A percentile compares a stretch with the other conserved stretches of the same genome.
phyloP scores from a whole-genome alignment of 2,888 invertebrate species.

The Xestia c-nigrum region DNA sequence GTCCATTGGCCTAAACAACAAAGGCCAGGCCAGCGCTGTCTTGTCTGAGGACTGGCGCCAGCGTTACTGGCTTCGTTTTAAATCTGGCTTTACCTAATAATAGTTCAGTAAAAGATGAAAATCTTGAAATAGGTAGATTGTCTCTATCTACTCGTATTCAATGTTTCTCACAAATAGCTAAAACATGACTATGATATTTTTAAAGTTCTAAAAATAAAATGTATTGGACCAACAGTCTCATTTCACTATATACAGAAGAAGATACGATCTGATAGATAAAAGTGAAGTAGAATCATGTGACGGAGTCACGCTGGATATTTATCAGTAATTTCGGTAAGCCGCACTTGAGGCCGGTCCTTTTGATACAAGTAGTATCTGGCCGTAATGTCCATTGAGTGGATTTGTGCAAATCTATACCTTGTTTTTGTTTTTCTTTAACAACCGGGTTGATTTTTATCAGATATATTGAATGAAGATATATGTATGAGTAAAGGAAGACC shows the following conservation, averaged over 20 bases:
- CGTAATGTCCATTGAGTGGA: conserved; percentile 47
- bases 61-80: too few relatives aligned
- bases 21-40: too few relatives aligned
- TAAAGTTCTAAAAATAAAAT: conserved; percentile 7
- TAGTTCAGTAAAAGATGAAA: neutral
- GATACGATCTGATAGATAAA: conserved; percentile 44
- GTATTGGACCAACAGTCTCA: neutral
- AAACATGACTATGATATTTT: neutral
- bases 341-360: conserved; percentile 56
- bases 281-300: conserved; percentile 59
- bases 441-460: conserved; percentile 27
- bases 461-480: neutral
- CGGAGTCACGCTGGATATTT: conserved; percentile 48
- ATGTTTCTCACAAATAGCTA: neutral
- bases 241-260: conserved; percentile 16
- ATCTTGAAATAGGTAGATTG: neutral
- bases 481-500: neutral
- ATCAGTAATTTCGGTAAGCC: conserved; percentile 57
- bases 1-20: too few relatives aligned
- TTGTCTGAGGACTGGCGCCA: too few relatives aligned
- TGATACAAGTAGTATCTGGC: conserved; percentile 37
- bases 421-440: conserved; percentile 36
- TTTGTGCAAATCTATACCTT: conserved; percentile 38
- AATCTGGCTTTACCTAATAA: neutral
- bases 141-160: too few relatives aligned